phyloP scores from a whole-genome alignment of 2,113 vertebrate genomes.

The Pachycephala philippinensis region DNA sequence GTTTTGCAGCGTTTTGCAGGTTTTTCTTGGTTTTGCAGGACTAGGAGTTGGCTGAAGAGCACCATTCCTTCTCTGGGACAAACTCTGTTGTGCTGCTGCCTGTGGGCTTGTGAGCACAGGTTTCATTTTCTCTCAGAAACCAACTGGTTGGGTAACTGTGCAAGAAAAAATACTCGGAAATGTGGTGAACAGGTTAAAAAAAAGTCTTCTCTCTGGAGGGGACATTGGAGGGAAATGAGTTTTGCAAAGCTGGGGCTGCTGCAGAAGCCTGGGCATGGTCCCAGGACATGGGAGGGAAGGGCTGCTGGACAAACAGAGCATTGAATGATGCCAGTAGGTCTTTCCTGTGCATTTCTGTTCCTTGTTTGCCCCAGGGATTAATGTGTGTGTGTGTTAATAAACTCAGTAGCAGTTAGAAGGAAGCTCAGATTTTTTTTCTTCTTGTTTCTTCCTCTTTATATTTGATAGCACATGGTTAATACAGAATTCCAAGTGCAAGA shows the following conservation, averaged over 20 bases:
- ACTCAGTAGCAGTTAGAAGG: neutral
- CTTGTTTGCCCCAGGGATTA: neutral
- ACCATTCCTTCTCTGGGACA: neutral
- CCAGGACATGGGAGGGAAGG: neutral
- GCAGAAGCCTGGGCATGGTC: neutral
- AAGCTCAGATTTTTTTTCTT: constrained; percentile 23
- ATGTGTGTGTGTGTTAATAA: neutral
- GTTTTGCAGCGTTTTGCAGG: neutral
- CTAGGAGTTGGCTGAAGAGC: neutral
- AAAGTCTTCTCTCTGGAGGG: neutral
- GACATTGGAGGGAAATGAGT: neutral
- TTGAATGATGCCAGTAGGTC: neutral
- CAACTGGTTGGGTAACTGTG: neutral
- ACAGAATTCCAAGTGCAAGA: constrained; percentile 84
- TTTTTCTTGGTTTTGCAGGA: neutral
- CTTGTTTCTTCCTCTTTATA: neutral
- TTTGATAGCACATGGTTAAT: constrained; percentile 79
- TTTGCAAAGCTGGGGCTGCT: neutral
- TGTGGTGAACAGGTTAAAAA: neutral
- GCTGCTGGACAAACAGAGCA: neutral
- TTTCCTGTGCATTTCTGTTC: neutral
- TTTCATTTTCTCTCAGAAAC: neutral
- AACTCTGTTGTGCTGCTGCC: neutral
- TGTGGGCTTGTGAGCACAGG: neutral
- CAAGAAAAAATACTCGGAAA: neutral